A percentile compares a stretch with the other conserved stretches of the same genome.
Evolutionary conservation across 2,888 invertebrate genomes (phyloP).

Genomic region (Julus scanicus): DNA sequence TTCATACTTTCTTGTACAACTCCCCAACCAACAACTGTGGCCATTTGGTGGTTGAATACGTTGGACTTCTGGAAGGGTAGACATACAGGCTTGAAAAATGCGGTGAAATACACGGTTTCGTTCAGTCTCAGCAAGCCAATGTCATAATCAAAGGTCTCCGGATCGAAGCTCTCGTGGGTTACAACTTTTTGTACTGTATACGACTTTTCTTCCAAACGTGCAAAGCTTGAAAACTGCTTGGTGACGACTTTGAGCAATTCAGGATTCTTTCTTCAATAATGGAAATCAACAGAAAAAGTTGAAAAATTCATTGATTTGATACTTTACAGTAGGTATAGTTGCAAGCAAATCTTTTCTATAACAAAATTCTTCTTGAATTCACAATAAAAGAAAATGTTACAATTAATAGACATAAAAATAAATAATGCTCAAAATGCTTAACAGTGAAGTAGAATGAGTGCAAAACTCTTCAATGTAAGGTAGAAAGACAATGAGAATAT

Average conservation of each 20-base stretch:
- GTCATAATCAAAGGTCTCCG: slow-evolving; percentile 52
- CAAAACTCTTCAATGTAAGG: no score
- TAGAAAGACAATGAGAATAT: no score
- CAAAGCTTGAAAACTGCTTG: slow-evolving; percentile 6
- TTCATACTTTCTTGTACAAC: background rate
- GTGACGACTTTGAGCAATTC: slow-evolving; percentile 8
- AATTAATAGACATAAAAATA: no score
- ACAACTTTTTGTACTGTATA: slow-evolving; percentile 46
- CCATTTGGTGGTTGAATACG: background rate
- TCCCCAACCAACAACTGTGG: slow-evolving; percentile 50
- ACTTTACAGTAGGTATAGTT: no score
- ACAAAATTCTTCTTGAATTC: no score
- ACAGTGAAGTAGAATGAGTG: no score
- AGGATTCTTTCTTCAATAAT: background rate
- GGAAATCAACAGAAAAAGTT: background rate
- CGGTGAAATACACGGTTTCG: slow-evolving; percentile 47
- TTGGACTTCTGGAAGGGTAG: slow-evolving; percentile 31
- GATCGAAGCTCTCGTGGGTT: slow-evolving; percentile 27
- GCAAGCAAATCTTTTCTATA: no score
- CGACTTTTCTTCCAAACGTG: background rate
- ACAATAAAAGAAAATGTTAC: no score
- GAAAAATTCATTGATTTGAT: no score
- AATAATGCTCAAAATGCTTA: no score
- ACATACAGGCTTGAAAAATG: slow-evolving; percentile 52
- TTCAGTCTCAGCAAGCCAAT: slow-evolving; percentile 46